Conservation (phyloP, 1,140 invertebrate genomes). For the Camponotus floridanus region DNA sequence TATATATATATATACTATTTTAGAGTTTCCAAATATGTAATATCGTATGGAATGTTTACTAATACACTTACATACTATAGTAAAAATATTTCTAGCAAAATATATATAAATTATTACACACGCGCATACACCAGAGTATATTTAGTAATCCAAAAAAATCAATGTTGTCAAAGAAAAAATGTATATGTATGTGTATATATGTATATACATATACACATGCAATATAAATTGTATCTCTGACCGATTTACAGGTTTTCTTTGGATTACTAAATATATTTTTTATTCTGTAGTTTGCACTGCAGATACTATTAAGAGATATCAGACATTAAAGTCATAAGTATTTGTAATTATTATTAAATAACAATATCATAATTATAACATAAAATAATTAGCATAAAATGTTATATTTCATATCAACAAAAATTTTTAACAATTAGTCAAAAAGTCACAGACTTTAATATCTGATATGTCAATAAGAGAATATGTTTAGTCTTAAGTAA, state of each 20-base stretch:
- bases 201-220: conserved; percentile 4
- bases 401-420: conserved; percentile 10
- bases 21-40: conserved; percentile 56
- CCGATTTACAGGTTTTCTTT: neutral
- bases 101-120: conserved; percentile 71
- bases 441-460: neutral
- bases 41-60: conserved; percentile 76
- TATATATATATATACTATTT: neutral
- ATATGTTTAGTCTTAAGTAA: neutral
- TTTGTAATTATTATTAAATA: neutral
- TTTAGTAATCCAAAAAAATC: too few species aligned
- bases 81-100: conserved; percentile 78
- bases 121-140: neutral
- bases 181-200: conserved; percentile 3
- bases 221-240: conserved; percentile 34
- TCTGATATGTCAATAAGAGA: neutral
- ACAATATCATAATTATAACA: neutral
- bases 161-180: too few species aligned
- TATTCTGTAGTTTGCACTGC: neutral
- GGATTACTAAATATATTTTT: neutral
- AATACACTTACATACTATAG: conserved; percentile 77
- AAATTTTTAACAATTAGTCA: conserved; percentile 3
- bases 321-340: conserved; percentile 6
- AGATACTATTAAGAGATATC: neutral
- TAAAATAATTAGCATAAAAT: neutral